phyloP scores from a whole-genome alignment of 2,797 vertebrate species.

The Cyprinella venusta region DNA sequence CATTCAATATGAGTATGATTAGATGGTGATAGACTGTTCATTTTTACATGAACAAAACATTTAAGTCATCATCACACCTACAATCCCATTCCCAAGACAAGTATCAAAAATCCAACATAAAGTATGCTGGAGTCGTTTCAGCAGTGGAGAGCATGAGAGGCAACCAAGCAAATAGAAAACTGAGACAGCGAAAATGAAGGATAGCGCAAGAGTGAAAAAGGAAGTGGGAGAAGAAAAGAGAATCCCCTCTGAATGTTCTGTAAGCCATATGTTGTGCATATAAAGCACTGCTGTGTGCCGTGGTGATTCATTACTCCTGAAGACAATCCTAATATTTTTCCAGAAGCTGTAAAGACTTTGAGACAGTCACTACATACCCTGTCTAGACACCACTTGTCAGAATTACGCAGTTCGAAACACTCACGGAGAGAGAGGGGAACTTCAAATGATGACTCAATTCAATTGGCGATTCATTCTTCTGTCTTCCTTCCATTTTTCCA shows the following conservation, averaged over 20 bases:
- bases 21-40: background rate
- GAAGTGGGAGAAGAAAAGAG: conserved; percentile 55
- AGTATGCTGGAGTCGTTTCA: background rate
- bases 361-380: conserved; percentile 38
- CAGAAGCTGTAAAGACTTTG: conserved; percentile 28
- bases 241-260: conserved; percentile 46
- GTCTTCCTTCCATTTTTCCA: conserved; percentile 21
- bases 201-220: conserved; percentile 18
- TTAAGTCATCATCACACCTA: background rate
- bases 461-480: conserved; percentile 27
- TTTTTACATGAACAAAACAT: background rate
- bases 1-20: background rate
- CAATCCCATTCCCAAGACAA: background rate
- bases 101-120: background rate
- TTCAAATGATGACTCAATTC: conserved; percentile 56
- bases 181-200: conserved; percentile 13
- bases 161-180: conserved; percentile 5
- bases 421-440: conserved; percentile 22
- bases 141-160: conserved; percentile 23
- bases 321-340: conserved; percentile 55
- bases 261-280: conserved; percentile 54
- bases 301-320: conserved; percentile 57
- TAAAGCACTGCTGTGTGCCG: conserved; percentile 30
- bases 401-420: conserved; percentile 52
- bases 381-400: conserved; percentile 58